Percentiles rank a stretch among this genome's conserved stretches.
Evolutionary conservation across 2,797 vertebrate species (phyloP).

Genomic region (Ceyx erithaca): DNA sequence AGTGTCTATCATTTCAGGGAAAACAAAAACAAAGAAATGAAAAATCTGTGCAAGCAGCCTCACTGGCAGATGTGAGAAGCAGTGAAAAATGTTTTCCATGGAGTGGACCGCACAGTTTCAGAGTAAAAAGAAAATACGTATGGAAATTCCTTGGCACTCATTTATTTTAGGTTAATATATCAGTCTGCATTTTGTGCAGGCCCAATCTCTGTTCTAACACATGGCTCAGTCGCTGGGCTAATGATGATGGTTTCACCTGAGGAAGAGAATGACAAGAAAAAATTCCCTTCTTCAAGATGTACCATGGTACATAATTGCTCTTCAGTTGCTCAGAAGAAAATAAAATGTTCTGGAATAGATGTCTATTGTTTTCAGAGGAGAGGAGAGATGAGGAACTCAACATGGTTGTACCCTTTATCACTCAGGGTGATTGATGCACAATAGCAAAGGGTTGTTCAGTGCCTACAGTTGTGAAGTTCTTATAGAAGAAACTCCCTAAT

Average conservation of each 20-base stretch:
- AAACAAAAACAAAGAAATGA: not conserved
- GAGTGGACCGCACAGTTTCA: not conserved
- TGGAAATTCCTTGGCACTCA: not conserved
- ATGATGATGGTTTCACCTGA: not conserved
- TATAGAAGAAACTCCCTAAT: not conserved
- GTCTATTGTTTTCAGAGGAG: not conserved
- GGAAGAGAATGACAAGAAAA: not conserved
- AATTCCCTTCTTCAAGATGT: not conserved
- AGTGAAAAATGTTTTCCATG: not conserved
- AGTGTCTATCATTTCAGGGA: not conserved
- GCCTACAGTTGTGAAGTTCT: not conserved
- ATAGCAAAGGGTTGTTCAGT: not conserved
- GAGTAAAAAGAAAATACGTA: not conserved
- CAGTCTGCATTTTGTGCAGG: not conserved
- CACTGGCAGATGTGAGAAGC: not conserved
- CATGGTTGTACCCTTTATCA: not conserved
- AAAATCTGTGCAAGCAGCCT: not conserved
- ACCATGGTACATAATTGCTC: not conserved
- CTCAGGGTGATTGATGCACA: not conserved
- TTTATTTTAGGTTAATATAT: not conserved
- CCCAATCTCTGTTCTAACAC: not conserved
- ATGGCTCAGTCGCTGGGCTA: not conserved
- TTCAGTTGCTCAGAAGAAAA: not conserved
- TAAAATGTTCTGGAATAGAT: not conserved
- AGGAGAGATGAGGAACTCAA: not conserved